Evolutionary conservation across 30 jellyfish, hydroid and myxozoan species (phyloP).

Genomic region (Aurelia aurita): DNA sequence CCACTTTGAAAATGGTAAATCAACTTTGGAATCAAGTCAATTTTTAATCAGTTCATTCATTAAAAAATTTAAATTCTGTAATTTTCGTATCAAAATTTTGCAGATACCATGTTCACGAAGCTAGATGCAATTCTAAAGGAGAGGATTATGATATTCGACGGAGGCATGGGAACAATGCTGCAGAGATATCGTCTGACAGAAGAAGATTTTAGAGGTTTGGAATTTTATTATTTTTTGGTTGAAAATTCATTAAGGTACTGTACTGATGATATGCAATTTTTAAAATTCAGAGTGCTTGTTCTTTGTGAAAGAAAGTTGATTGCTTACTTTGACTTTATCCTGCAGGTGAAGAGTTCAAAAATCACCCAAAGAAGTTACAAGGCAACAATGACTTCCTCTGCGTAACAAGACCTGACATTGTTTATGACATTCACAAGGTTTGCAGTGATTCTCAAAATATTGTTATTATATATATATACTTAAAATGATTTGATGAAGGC

Average conservation of each 20-base stretch:
- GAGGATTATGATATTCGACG: slow-evolving; percentile 95
- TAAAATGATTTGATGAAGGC: too few species aligned
- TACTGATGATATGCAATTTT: too few species aligned
- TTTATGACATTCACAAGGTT: slow-evolving; percentile 94
- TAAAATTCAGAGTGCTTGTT: too few species aligned
- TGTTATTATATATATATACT: too few species aligned
- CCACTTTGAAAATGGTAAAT: too few species aligned
- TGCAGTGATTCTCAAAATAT: neutral
- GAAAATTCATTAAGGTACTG: neutral
- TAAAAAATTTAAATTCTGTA: neutral
- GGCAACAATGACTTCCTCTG: slow-evolving; percentile 94
- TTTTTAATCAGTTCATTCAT: neutral
- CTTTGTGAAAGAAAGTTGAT: too few species aligned
- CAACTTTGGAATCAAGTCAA: too few species aligned
- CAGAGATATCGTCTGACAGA: slow-evolving; percentile 81
- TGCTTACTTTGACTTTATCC: too few species aligned
- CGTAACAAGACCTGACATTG: slow-evolving; percentile 85
- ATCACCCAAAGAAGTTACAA: slow-evolving; percentile 83
- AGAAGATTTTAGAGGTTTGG: slow-evolving; percentile 89
- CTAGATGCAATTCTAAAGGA: slow-evolving; percentile 54
- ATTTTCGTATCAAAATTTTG: neutral
- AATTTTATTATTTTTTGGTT: neutral
- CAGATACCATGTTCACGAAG: slow-evolving; percentile 47
- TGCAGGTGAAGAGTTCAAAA: slow-evolving; percentile 93
- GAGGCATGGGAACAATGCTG: slow-evolving; percentile 99